Evolutionary conservation across 2,888 invertebrate genomes (phyloP), one percentile per base, ranked within the genome.

Genomic region (Epirrhoe tristata): DNA sequence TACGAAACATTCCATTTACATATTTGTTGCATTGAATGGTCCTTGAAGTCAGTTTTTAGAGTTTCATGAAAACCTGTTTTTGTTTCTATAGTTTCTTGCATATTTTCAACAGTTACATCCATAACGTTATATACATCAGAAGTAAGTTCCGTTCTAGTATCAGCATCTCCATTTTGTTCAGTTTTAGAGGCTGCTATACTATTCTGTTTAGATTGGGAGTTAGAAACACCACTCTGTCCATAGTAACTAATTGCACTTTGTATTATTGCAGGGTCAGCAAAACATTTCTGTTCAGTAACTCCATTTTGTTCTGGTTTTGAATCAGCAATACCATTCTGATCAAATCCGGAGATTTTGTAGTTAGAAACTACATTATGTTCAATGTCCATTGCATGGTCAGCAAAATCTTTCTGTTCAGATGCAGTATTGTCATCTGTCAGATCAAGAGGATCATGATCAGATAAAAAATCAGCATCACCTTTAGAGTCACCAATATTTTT

Each of bases 11-110:
- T 48, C 5, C 36, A 39, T 32, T 54, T 43, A 53, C 43, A 43
- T 16, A 52, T 24, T 12, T 54, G 32, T 43, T 43, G 46, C 12
- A 60, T 48, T 61, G 32, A 32, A 61, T 61, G 32, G 7, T 48
- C 54, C 36, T 32, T 32, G 48, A 48, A 48, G 7, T 7, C 12
- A 32, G 54, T 17, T 7, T 51, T 39, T 14, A 50, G 14, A 6
- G 34, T 4, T 12, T 55, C 12, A 17, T 55, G 5, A 34, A 24
- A 24, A 24, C 24, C 3, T 24, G 24, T 24, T 24, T 24, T 3
- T 24, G 32, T 24, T n/a, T 51, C 24, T 50, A 50, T 8, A n/a
- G 63, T 12, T 12, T 51, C 32, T 39, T 62, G 39, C 4, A 31
- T 14, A 10, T 54, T 58, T 52, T 48, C 24, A 7, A 31, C 24